Conservation (phyloP, 2,888 invertebrate genomes). For the Diplolepis rosae region DNA sequence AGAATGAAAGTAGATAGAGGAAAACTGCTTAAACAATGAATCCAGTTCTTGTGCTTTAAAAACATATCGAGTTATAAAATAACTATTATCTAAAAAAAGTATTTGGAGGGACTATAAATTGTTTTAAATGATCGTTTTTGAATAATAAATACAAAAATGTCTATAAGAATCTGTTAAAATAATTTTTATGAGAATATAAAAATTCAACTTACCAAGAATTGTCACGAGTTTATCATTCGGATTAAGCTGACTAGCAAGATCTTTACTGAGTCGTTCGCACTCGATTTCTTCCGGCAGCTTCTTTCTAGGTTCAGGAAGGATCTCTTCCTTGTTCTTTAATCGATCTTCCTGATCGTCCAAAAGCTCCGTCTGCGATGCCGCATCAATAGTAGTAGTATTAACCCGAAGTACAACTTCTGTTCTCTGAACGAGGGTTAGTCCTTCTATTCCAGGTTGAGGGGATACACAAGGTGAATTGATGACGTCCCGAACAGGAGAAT, state of each 20-base stretch:
- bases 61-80: background rate
- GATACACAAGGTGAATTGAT: constrained; percentile 59
- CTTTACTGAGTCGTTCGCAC: constrained; percentile 82
- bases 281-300: constrained; percentile 85
- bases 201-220: constrained; percentile 74
- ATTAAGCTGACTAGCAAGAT: constrained; percentile 79
- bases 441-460: constrained; percentile 73
- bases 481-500: constrained; percentile 56
- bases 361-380: constrained; percentile 77
- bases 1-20: constrained; percentile 16
- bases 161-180: no score
- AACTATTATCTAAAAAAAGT: no score
- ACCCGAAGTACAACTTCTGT: constrained; percentile 80
- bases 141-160: no score
- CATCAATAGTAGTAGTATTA: constrained; percentile 79
- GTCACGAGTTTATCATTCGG: constrained; percentile 81
- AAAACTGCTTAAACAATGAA: background rate
- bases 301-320: constrained; percentile 76
- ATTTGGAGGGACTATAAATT: no score
- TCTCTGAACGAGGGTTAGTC: constrained; percentile 78
- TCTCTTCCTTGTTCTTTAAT: constrained; percentile 41
- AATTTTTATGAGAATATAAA: no score
- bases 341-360: constrained; percentile 62
- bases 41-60: background rate
- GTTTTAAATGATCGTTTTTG: no score